Base-by-base conservation (phyloP, 2,113 vertebrate genomes). In the Archocentrus centrarchus region DNA sequence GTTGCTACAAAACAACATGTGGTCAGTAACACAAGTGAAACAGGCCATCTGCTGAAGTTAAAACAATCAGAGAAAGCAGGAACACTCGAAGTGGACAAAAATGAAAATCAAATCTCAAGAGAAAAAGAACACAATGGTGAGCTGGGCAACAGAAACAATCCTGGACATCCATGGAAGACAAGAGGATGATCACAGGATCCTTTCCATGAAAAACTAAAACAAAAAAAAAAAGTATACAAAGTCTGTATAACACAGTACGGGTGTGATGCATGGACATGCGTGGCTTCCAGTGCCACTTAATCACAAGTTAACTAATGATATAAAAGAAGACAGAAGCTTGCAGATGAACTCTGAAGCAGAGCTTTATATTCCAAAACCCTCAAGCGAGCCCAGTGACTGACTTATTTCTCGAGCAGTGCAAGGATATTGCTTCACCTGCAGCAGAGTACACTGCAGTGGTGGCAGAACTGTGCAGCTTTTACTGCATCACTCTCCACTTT, bases 391-490 rank as follows among this genome's bases (percentile, higher is more conserved):
- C 10, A 5, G 7, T 24, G 11, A 10, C 32, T 55, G 58, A 11
- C 27, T 30, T 41, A 18, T 24, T 70, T 70, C 14, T 50, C 4
- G 5, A 47, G 70, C 5, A 85, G 35, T 20, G 39, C 0, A 30
- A 58, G 22, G 75, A 57, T 15, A 27, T 0, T 20, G 59, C 77
- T 78, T 35, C 70, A 57, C 63, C 82, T 81, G 73, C 87, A 84
- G 62, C 59, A 37, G 41, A 30, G 53, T 44, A 32, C 17, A 59
- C 87, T 81, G 85, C 88, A 63, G 88, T 17, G 47, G 77, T 47
- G 81, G 79, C 79, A 81, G 77, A 85, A 58, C 47, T 60, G 22
- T 84, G 86, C 79, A 83, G 85, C 77, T 5, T 53, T 73, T 24
- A 80, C 59, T 84, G 82, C 86, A 90, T 62, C 83, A 37, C 76